Evolutionary conservation across 2,888 invertebrate genomes (phyloP).

Genomic region (Proisotoma minuta): DNA sequence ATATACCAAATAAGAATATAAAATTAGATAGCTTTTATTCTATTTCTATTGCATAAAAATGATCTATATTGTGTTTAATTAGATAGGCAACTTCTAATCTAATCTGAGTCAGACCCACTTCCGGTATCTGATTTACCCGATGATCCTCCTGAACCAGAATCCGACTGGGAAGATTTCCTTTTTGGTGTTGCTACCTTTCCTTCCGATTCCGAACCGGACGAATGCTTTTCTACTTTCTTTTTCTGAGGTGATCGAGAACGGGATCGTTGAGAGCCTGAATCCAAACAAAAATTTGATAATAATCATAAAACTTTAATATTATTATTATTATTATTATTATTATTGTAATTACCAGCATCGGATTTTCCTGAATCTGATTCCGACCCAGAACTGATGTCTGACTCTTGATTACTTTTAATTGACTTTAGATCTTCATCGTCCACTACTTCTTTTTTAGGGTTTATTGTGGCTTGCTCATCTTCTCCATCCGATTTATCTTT

Average conservation of each 20-base stretch:
- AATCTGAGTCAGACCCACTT: conserved; percentile 34
- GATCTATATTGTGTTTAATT: too few relatives aligned
- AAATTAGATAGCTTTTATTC: too few relatives aligned
- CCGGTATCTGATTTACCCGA: conserved; percentile 22
- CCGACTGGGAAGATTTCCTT: conserved; percentile 32
- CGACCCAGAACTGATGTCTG: conserved; percentile 46
- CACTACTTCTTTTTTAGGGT: conserved; percentile 8
- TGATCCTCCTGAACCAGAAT: conserved; percentile 44
- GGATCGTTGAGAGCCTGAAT: conserved; percentile 17
- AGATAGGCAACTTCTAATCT: background rate
- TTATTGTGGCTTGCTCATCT: conserved; percentile 24
- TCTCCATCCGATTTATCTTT: conserved; percentile 45
- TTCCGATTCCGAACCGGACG: conserved; percentile 24
- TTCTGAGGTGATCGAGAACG: conserved; percentile 17
- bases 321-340: too few relatives aligned
- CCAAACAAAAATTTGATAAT: background rate
- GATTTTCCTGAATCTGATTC: conserved; percentile 43
- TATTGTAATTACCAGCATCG: conserved; percentile 12
- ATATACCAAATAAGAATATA: too few relatives aligned
- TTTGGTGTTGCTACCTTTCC: conserved; percentile 22
- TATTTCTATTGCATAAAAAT: too few relatives aligned
- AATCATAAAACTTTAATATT: too few relatives aligned
- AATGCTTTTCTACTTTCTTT: conserved; percentile 7
- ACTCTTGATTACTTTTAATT: conserved; percentile 54
- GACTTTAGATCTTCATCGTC: conserved; percentile 49